Evolutionary conservation across 1,140 invertebrate genomes (phyloP).

Genomic region (Drosophila tani): DNA sequence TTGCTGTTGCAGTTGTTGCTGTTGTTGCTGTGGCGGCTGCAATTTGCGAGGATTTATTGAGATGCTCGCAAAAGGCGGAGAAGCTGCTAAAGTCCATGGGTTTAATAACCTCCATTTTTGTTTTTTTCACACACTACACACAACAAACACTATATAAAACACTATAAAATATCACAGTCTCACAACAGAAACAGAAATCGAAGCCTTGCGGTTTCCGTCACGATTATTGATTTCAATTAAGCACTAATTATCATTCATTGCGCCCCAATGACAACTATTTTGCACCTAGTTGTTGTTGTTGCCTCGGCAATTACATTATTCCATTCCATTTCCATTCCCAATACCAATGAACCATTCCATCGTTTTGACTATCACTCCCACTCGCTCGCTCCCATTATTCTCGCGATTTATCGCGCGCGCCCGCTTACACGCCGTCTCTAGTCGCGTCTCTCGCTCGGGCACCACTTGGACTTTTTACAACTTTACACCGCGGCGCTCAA

Average conservation of each 20-base stretch:
- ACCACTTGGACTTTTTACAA: constrained; percentile 82
- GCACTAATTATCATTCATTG: constrained; percentile 80
- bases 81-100: constrained; percentile 84
- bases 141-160: constrained; percentile 18
- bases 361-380: constrained; percentile 75
- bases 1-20: constrained; percentile 28
- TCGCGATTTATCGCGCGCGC: constrained; percentile 47
- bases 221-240: constrained; percentile 82
- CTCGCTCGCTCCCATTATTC: constrained; percentile 44
- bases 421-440: constrained; percentile 39
- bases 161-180: constrained; percentile 45
- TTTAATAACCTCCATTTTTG: constrained; percentile 84
- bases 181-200: constrained; percentile 60
- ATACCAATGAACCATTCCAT: constrained; percentile 17
- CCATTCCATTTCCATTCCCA: constrained; percentile 72
- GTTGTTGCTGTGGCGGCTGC: constrained; percentile 40
- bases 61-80: constrained; percentile 82
- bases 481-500: constrained; percentile 85
- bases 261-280: constrained; percentile 54
- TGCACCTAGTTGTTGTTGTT: constrained; percentile 66
- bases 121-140: constrained; percentile 12
- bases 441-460: constrained; percentile 26
- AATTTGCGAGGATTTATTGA: constrained; percentile 78
- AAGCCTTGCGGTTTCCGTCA: constrained; percentile 66
- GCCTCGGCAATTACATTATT: constrained; percentile 79